Evolutionary conservation across 1,140 invertebrate species (phyloP), one percentile per base, ranked within the genome.

Genomic region (Triops longicaudatus): DNA sequence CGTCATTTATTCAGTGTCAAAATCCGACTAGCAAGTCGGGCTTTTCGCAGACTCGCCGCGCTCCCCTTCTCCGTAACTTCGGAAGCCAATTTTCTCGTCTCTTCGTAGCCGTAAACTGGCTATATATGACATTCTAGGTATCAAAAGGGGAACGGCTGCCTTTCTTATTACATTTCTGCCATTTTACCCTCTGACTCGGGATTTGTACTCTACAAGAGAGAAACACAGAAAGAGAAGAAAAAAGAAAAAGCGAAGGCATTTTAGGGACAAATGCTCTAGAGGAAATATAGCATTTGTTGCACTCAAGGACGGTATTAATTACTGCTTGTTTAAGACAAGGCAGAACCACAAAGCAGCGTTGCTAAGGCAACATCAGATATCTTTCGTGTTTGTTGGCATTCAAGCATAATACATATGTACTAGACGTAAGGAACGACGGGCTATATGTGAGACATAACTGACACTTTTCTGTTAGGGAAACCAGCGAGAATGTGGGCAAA

Each of bases 1-100:
- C 50, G 50, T 63, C 50, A 22, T 63, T 63, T 63, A 63, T 63
- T 17, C 50, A 63, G 17, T 63, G 50, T 63, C 50, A 63, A 63
- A 63, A 63, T 63, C 50, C 50, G 50, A 63, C 50, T 10, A n/a
- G 14, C 50, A 5, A 63, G 31, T 7, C 31, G 5, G 50, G 50
- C 50, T 63, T 63, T 22, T 63, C 50, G 50, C n/a, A 63, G n/a
- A 22, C 50, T 63, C 10, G 22, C 50, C 17, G 17, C 2, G 14
- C 44, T 17, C 4, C 11, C 50, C 50, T 22, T 5, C 50, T 22
- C 22, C 31, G 31, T 37, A 37, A 37, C 22, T 63, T 63, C 50
- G 17, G 5, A 63, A 63, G 22, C 50, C 50, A 63, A 63, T 63
- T 63, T 63, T 63, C 50, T 63, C 50, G 22, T 63, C 50, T 63